phyloP scores from a whole-genome alignment of 2,888 invertebrate species.

The Sarcophaga variegata region DNA sequence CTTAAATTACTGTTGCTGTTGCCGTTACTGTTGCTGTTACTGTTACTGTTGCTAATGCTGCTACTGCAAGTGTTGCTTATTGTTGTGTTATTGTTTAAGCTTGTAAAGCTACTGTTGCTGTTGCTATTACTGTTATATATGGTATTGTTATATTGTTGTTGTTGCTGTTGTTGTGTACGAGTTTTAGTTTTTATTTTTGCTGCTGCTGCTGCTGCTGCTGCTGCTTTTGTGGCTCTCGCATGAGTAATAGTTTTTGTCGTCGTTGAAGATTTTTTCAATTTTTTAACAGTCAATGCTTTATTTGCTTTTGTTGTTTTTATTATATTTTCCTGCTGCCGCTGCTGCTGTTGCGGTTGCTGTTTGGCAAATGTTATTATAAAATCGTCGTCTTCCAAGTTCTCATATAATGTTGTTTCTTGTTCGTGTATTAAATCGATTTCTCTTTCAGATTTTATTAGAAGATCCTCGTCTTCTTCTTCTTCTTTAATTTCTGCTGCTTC shows the following conservation, averaged over 20 bases:
- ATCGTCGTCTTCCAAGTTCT: neutral
- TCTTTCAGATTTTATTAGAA: neutral
- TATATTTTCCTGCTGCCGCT: slow-evolving; percentile 13
- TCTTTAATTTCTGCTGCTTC: slow-evolving; percentile 3
- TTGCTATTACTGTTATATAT: slow-evolving; percentile 52
- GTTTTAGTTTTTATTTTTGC: slow-evolving; percentile 37
- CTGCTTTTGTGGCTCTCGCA: slow-evolving; percentile 55
- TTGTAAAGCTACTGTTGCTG: neutral
- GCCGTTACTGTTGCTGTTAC: neutral
- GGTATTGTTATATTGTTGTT: slow-evolving; percentile 20
- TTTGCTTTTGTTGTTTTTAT: slow-evolving; percentile 35
- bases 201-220: slow-evolving; percentile 11
- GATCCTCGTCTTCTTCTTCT: neutral
- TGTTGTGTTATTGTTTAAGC: neutral
- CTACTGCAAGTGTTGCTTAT: slow-evolving; percentile 12
- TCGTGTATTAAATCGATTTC: slow-evolving; percentile 14
- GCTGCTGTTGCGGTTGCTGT: slow-evolving; percentile 34
- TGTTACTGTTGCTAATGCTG: slow-evolving; percentile 7
- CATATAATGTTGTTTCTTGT: slow-evolving; percentile 37
- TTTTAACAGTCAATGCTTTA: slow-evolving; percentile 21
- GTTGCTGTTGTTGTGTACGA: slow-evolving; percentile 34
- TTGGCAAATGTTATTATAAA: slow-evolving; percentile 29
- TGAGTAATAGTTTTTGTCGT: slow-evolving; percentile 64
- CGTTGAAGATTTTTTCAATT: slow-evolving; percentile 50
- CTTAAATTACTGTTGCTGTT: slow-evolving; percentile 41